Base-by-base conservation (phyloP, 1,140 invertebrate genomes). In the Euwallacea fornicatus region DNA sequence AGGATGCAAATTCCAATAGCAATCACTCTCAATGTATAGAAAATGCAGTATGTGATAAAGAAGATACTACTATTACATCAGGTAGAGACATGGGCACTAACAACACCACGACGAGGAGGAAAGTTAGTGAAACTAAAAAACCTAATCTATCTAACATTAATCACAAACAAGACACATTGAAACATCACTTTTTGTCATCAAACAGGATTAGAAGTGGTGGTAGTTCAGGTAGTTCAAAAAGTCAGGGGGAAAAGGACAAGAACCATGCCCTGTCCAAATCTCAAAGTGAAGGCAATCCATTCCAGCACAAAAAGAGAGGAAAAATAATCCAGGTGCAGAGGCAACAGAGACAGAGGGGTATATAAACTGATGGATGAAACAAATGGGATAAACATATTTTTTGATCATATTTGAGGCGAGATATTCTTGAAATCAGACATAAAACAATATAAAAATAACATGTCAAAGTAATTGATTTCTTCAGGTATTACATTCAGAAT, bases 201-300 rank as follows among this genome's bases (percentile, higher is more conserved):
- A 50, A 50, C 46, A 13, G 46, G 9, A 6, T 50, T 50, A 50
- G 13, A 50, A 10, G 9, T 50, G 46, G 46, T 50, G 46, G 46
- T 50, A 13, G 46, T 50, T 11, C 46, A 50, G 9, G 9, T 33
- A 33, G 21, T 13, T 50, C 46, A 3, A 50, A 50, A 50, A 50
- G 46, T 50, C 9, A 50, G 21, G 21, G 21, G 16, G n/a, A 55
- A 11, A 16, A 42, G 11, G 50, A 58, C 21, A 72, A 71, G 44
- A 78, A 74, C 67, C 79, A 76, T 71, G 53, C 44, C 21, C 73
- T 82, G 66, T 72, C 76, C 6, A 82, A 81, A 66, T 82, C 81
- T 60, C 79, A 76, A 75, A 80, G 79, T 60, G 81, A 80, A 60
- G 79, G 80, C 7, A 79, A 80, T 75, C 80, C 81, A 8, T 81